A percentile compares a stretch with the other conserved stretches of the same genome.
Conservation (phyloP, 2,113 vertebrate genomes). For the Lathamus discolor region DNA sequence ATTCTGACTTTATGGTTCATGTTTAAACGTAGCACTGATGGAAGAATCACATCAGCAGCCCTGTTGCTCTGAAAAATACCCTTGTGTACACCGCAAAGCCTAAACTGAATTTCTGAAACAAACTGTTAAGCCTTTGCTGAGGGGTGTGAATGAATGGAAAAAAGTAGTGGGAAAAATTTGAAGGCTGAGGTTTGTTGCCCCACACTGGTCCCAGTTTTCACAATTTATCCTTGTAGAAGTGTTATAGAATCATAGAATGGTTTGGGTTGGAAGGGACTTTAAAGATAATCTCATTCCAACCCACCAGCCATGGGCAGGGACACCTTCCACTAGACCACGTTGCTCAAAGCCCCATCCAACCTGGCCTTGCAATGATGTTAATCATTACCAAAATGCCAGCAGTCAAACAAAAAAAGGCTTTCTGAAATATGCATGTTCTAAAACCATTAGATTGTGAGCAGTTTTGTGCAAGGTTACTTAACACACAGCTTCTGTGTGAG, state of each 20-base stretch:
- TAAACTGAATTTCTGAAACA: neutral
- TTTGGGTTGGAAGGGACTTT: neutral
- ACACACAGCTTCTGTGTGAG: neutral
- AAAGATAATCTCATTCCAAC: neutral
- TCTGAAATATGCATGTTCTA: fast-evolving
- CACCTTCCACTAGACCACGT: neutral
- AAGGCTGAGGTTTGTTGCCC: neutral
- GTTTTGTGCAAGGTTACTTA: neutral
- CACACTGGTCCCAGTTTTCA: neutral
- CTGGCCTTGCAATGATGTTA: neutral
- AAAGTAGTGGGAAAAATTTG: neutral
- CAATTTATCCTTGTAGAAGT: neutral
- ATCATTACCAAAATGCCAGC: constrained; percentile 21
- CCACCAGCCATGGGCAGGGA: neutral
- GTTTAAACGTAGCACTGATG: neutral
- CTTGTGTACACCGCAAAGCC: neutral
- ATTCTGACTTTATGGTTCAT: neutral
- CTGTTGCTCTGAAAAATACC: neutral
- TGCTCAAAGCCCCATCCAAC: neutral
- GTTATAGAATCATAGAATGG: neutral
- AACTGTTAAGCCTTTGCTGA: neutral
- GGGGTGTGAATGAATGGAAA: neutral
- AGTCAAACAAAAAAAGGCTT: neutral
- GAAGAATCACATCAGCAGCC: neutral
- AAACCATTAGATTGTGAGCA: neutral